These are phyloP conservation scores for Pyrrhia umbra DNA, from an alignment of 2,888 invertebrate genomes.

Conservation along the genomic window DNA sequence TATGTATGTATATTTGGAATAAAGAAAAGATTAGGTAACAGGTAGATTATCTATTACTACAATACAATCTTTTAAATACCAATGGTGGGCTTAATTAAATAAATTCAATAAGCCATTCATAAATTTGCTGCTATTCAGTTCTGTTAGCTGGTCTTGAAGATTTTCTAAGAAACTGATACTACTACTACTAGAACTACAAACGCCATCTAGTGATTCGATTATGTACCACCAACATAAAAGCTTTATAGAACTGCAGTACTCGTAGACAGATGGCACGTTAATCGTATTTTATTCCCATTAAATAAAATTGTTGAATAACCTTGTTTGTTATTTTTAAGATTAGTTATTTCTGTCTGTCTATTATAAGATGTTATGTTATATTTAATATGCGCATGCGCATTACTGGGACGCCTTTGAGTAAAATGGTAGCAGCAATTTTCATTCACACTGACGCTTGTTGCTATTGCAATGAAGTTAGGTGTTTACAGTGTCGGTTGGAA, in stretches of 20 bases:
- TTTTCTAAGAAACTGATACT: neutral
- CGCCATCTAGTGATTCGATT: constrained; percentile 34
- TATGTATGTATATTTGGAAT: too few relatives aligned
- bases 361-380: neutral
- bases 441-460: constrained; percentile 12
- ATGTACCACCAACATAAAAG: neutral
- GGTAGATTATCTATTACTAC: too few relatives aligned
- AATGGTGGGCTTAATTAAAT: too few relatives aligned
- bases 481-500: neutral
- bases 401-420: constrained; percentile 21
- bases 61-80: too few relatives aligned
- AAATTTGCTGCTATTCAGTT: neutral
- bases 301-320: too few relatives aligned
- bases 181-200: neutral
- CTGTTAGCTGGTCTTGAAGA: neutral
- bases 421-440: constrained; percentile 21
- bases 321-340: too few relatives aligned
- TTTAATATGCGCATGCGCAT: neutral
- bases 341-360: neutral
- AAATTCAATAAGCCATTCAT: too few relatives aligned
- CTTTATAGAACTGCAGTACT: neutral
- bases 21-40: too few relatives aligned
- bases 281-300: neutral
- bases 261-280: neutral
- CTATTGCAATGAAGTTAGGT: constrained; percentile 28